These are phyloP conservation scores for Artemia franciscana DNA, from an alignment of 1,140 invertebrate genomes.

Conservation along the genomic window DNA sequence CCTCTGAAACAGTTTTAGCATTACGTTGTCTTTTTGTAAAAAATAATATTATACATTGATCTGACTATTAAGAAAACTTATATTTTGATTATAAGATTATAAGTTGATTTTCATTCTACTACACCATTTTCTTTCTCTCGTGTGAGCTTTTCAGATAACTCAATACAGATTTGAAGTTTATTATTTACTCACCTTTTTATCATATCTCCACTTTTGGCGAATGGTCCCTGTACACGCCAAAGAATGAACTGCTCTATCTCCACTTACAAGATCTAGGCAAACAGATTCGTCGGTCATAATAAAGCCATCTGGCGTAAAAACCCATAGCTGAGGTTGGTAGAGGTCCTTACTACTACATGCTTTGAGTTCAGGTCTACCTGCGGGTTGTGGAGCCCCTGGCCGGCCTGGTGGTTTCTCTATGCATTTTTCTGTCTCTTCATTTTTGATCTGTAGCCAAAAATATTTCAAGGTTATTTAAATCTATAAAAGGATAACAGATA, in stretches of 20 bases:
- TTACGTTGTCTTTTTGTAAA: too few species aligned
- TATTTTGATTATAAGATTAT: too few species aligned
- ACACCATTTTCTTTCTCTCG: too few species aligned
- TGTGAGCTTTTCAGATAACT: too few species aligned
- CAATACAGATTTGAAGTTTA: too few species aligned
- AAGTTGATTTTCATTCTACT: too few species aligned
- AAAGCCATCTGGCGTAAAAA: conserved; percentile 36
- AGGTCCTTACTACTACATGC: conserved; percentile 21
- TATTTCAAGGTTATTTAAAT: too few species aligned
- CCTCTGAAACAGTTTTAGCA: too few species aligned
- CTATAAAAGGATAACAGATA: too few species aligned
- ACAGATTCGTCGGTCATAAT: conserved; percentile 46
- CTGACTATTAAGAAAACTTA: too few species aligned
- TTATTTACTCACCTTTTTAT: conserved; percentile 12
- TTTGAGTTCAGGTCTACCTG: conserved; percentile 34
- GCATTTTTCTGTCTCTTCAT: conserved; percentile 28
- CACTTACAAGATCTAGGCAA: conserved; percentile 40
- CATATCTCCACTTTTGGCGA: conserved; percentile 37
- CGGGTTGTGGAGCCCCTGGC: conserved; percentile 29
- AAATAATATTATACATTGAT: too few species aligned
- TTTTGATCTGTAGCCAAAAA: conserved; percentile 21
- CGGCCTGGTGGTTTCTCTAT: conserved; percentile 25
- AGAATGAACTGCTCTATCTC: conserved; percentile 28
- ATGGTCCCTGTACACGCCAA: conserved; percentile 33
- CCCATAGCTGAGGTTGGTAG: conserved; percentile 42